Evolutionary conservation across 1,140 invertebrate species (phyloP), one percentile per base, ranked within the genome.

Genomic region (Tetraneura akinire): DNA sequence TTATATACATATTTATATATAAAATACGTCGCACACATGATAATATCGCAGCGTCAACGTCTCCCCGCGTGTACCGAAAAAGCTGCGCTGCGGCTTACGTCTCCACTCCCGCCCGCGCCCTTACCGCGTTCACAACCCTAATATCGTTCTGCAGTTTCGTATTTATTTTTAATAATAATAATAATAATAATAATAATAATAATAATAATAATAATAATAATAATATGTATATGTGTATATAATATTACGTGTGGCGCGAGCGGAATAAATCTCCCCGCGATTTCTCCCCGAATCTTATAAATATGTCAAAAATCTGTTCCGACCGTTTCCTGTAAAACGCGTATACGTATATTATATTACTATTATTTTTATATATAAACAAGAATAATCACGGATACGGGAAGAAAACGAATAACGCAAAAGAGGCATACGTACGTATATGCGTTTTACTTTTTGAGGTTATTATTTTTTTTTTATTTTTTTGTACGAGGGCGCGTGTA

Each of bases 221-320:
- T 29, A 32, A 18, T 62, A 8, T 68, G 6, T 47, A 16, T 23
- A 3, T 68, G 42, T 47, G 21, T 21, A 14, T 1, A 6, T 13
- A 18, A 16, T 26, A 49, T 4, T 13, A 16, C 16, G 45, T 42
- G 21, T 57, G 32, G 32, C 8, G 32, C 32, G 32, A 37, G 32
- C 32, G 32, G 32, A 37, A 76, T 76, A 76, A 76, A 76, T 76
- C 71, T 76, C 71, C 71, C 71, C 71, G 42, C 51, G 71, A 57
- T 76, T 76, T 74, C 32, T 37, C 32, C 32, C 57, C 71, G 51
- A 76, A 29, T 76, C 71, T 76, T 76, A 76, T 76, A 76, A 76
- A 76, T 76, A 76, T 76, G 71, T 76, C 71, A 76, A 76, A 37
- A 76, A 55, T 76, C 71, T 37, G 53, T 37, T 37, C 68, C 29